A percentile compares a stretch with the other conserved stretches of the same genome.
Evolutionary conservation across 1,140 invertebrate species (phyloP).

Genomic region (Lanistes nyassanus): DNA sequence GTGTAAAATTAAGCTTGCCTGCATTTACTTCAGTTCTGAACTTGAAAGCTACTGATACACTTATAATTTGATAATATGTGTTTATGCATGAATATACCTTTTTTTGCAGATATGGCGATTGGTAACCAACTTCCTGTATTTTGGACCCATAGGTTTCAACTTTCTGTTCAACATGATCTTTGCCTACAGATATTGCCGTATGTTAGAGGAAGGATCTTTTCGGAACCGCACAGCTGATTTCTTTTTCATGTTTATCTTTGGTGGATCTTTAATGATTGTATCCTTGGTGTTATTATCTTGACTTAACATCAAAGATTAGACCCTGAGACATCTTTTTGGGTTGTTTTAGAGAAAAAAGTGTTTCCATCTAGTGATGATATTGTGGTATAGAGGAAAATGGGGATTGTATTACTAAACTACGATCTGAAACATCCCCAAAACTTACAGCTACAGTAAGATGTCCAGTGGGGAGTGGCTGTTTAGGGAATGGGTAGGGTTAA

Average conservation of each 20-base stretch:
- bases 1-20: too few relatives aligned
- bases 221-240: slow-evolving; percentile 96
- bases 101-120: slow-evolving; percentile 88
- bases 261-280: slow-evolving; percentile 77
- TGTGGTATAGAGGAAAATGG: too few relatives aligned
- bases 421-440: too few relatives aligned
- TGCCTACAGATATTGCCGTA: slow-evolving; percentile 97
- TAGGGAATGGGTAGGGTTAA: too few relatives aligned
- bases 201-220: slow-evolving; percentile 99
- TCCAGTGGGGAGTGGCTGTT: too few relatives aligned
- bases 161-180: slow-evolving; percentile 99
- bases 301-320: neutral
- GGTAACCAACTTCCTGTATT: slow-evolving; percentile 97
- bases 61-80: neutral
- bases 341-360: neutral
- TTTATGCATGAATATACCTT: slow-evolving; percentile 15
- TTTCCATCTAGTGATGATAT: too few relatives aligned
- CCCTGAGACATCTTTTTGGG: neutral
- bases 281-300: slow-evolving; percentile 51
- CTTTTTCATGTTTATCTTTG: slow-evolving; percentile 99
- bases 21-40: too few relatives aligned
- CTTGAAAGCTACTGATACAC: too few relatives aligned
- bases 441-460: too few relatives aligned
- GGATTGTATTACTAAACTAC: too few relatives aligned
- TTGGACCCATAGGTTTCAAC: slow-evolving; percentile 98